phyloP scores from a whole-genome alignment of 30 jellyfish, hydroid and myxozoan species.

The Aurelia aurita region DNA sequence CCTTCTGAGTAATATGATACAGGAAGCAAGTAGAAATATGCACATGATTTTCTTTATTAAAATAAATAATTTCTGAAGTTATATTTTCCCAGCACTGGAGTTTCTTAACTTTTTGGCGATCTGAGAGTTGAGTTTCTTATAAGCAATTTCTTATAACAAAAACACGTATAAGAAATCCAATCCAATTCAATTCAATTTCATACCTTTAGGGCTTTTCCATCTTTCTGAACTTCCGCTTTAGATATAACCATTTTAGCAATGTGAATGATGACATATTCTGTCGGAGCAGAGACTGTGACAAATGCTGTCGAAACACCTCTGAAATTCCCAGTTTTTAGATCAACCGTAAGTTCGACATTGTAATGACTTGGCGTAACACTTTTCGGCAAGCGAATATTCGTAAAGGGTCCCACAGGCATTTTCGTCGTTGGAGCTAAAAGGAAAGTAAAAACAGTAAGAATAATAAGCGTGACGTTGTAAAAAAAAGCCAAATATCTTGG shows the following conservation, averaged over 20 bases:
- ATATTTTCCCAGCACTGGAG: no score
- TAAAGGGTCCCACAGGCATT: slow-evolving; percentile 58
- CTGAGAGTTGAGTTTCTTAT: no score
- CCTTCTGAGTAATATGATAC: no score
- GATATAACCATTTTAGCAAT: slow-evolving; percentile 20
- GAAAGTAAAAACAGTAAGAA: no score
- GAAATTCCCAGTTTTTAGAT: slow-evolving; percentile 50
- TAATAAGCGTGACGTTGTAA: no score
- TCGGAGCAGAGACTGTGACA: slow-evolving; percentile 44
- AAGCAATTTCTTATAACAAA: no score
- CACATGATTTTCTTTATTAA: no score
- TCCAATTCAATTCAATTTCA: background rate
- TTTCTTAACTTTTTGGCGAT: no score
- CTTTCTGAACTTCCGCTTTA: slow-evolving; percentile 45
- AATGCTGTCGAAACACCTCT: slow-evolving; percentile 57
- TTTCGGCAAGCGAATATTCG: slow-evolving; percentile 78
- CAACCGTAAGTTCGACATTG: slow-evolving; percentile 76
- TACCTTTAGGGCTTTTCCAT: slow-evolving; percentile 30
- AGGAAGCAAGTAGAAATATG: no score
- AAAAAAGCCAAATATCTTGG: no score
- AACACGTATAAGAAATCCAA: no score
- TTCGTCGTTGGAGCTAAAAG: slow-evolving; percentile 21
- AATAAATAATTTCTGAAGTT: no score
- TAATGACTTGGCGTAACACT: slow-evolving; percentile 72
- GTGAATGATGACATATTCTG: slow-evolving; percentile 76